A percentile compares a stretch with the other conserved stretches of the same genome.
phyloP scores from a whole-genome alignment of 2,797 vertebrate species.

The Onychomys arenicola region DNA sequence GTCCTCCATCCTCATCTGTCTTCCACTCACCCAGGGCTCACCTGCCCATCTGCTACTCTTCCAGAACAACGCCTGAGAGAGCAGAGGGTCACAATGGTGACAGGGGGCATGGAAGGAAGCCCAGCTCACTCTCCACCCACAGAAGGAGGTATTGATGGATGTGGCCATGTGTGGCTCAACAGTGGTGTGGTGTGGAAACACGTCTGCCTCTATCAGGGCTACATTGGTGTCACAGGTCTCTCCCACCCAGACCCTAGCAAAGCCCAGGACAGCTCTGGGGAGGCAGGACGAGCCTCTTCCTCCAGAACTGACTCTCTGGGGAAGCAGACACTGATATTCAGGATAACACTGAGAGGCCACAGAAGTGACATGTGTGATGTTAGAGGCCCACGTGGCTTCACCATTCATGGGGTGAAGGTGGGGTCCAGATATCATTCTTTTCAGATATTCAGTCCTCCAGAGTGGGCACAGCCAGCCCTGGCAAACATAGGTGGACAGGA shows the following conservation, averaged over 20 bases:
- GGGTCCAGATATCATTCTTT: rapidly evolving
- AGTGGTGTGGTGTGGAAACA: rapidly evolving
- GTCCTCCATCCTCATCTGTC: background rate
- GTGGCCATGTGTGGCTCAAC: background rate
- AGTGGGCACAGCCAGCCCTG: rapidly evolving
- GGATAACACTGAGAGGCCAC: background rate
- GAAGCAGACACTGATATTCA: background rate
- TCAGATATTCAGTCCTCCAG: background rate
- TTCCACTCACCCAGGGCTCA: background rate
- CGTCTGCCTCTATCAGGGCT: rapidly evolving
- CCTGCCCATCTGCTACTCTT: background rate
- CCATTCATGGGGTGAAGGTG: rapidly evolving
- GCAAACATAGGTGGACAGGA: background rate
- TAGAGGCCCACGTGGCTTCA: background rate
- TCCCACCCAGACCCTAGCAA: rapidly evolving
- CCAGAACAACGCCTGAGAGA: background rate
- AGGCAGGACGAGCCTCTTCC: background rate
- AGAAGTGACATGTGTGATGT: rapidly evolving
- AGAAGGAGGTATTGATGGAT: background rate
- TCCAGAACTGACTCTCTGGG: background rate
- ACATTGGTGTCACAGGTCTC: background rate
- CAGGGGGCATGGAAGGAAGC: rapidly evolving
- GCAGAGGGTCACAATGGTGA: background rate
- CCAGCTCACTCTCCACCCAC: background rate
- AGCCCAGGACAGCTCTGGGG: background rate